Conservation (phyloP, 2,797 vertebrate genomes). For the Hipposideros larvatus region DNA sequence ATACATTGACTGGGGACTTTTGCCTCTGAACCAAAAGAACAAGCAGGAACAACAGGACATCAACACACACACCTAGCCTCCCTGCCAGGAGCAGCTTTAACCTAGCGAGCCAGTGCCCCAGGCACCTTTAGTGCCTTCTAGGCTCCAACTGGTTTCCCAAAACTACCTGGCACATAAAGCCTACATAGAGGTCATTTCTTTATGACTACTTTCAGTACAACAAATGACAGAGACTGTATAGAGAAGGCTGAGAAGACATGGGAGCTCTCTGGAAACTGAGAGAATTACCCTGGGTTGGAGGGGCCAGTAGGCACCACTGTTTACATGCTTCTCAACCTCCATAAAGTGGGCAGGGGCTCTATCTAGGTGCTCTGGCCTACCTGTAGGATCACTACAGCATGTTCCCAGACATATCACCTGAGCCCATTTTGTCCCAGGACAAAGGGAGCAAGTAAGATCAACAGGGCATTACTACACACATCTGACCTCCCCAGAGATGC, state of each 20-base stretch:
- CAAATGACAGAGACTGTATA: neutral
- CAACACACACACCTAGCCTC: neutral
- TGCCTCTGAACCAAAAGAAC: neutral
- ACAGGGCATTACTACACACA: neutral
- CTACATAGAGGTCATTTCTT: neutral
- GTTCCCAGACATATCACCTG: neutral
- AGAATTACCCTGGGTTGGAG: neutral
- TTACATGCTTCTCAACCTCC: neutral
- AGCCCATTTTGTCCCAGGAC: neutral
- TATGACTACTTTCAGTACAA: neutral
- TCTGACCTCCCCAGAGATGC: neutral
- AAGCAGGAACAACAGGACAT: neutral
- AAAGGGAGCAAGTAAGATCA: neutral
- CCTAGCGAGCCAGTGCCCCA: neutral
- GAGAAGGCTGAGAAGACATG: neutral
- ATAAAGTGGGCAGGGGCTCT: neutral
- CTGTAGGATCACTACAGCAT: neutral
- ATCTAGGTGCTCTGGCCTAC: neutral
- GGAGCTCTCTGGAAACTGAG: neutral
- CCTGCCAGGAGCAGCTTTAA: neutral
- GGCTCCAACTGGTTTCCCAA: neutral
- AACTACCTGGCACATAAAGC: neutral
- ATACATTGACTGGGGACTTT: neutral
- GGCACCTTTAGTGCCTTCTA: neutral
- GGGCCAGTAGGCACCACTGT: neutral